Base-by-base conservation (phyloP, 1,140 invertebrate genomes). In the Zaprionus capensis region DNA sequence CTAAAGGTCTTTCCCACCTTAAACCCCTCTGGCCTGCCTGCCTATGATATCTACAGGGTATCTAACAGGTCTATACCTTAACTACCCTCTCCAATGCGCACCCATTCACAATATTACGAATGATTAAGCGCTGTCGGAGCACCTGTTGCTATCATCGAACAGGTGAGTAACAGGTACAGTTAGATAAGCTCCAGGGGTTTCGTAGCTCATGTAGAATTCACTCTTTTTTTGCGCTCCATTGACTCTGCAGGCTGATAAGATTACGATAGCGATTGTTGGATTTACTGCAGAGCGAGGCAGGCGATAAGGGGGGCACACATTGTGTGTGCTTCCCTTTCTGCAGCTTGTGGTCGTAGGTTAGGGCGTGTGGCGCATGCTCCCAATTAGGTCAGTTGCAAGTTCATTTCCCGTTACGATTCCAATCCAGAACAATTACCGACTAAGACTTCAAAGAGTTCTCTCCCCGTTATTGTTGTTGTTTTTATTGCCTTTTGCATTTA, bases 111-210 rank as follows among this genome's bases (percentile, higher is more conserved):
- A 46, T 61, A 49, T 77, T 46, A 67, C 71, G 28, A 84, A 80
- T 90, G 85, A 90, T 91, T 91, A 82, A 81, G 73, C 81, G 5
- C 34, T 57, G 41, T 41, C 51, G 36, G 28, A 70, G 81, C 85
- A 88, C 85, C 85, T 88, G 85, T 86, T 80, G 82, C 68, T 85
- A 82, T 82, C 86, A 77, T 70, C 41, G 36, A 38, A 46, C 66
- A 69, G 63, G 69, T 87, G 84, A 87, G 81, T 87, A 87, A 87
- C 71, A 61, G 44, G 44, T 36, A 64, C 38, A 65, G 69, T 68
- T 49, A 84, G 85, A 87, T 88, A 87, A 87, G 71, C 76, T n/a
- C 22, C 31, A 34, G 46, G 44, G 41, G 57, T 62, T 71, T 78
- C 62, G 58, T 68, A 80, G 46, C 26, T 61, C 49, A 46, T 26